Base-by-base conservation (phyloP, 2,797 vertebrate species). In the Carduelis carduelis region DNA sequence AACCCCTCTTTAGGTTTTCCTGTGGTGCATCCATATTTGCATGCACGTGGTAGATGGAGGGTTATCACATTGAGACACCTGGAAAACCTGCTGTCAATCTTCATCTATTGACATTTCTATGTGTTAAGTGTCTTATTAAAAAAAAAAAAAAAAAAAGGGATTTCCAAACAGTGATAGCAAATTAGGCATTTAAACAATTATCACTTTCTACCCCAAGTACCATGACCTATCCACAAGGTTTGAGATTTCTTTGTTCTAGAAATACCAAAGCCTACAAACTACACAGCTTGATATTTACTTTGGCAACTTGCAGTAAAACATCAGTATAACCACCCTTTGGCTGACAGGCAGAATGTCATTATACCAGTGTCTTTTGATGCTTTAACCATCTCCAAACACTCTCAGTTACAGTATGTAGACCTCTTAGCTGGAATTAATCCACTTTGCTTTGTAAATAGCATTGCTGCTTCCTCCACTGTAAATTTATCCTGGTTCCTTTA, bases 261-360 rank as follows among this genome's bases (percentile, higher is more conserved):
- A 75, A 91, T 60, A 52, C 30, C 53, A 59, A 61, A 83, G 14
- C 15, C 60, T 44, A 71, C 88, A 76, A 59, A 39, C n/a, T 83
- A 64, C 21, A 75, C 15, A 61, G 14, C 11, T 46, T 76, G 69
- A 43, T 91, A 92, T 90, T 95, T 96, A 59, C 86, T 93, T 97
- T 94, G 93, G 90, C 53, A 75, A 65, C 32, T 17, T 71, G 61
- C 27, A 37, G 43, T 56, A 70, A 91, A 82, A 81, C 59, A 57
- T 81, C 43, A 71, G 14, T 35, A 68, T 81, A 87, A 55, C 32
- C 34, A 86, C 35, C 21, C 56, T 72, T 71, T 70, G 44, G 59
- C 55, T 85, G 47, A 56, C 5, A 15, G 32, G 41, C 18, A 39
- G 23, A 86, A 89, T 61, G 46, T 28, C 69, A 50, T 92, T 95